phyloP scores from a whole-genome alignment of 2,888 invertebrate species.

The Trileptium ribeirensis region DNA sequence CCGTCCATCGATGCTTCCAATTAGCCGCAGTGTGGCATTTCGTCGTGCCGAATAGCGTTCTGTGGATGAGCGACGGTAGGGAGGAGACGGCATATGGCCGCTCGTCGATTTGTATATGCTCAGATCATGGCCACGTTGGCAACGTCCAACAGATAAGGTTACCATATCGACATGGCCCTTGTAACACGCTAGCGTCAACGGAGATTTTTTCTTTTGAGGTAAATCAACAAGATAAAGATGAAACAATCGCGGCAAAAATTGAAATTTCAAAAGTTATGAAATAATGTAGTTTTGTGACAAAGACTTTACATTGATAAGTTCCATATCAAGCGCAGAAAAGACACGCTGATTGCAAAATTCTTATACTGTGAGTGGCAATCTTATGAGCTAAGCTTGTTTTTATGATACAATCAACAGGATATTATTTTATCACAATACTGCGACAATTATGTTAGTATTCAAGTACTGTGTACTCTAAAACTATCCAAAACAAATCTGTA shows the following conservation, averaged over 20 bases:
- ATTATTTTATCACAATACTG: too few relatives aligned
- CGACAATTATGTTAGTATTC: too few relatives aligned
- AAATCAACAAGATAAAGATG: slow-evolving; percentile 56
- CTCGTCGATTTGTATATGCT: slow-evolving; percentile 8
- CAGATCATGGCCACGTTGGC: slow-evolving; percentile 68
- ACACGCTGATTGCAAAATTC: too few relatives aligned
- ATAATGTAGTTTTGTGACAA: neutral
- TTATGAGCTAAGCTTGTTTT: too few relatives aligned
- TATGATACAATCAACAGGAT: too few relatives aligned
- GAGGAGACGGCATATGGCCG: neutral
- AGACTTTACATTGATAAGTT: neutral
- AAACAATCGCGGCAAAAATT: neutral
- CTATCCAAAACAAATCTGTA: too few relatives aligned
- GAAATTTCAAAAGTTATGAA: neutral
- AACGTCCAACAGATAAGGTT: slow-evolving; percentile 81
- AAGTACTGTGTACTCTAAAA: too few relatives aligned
- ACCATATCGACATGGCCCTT: slow-evolving; percentile 95
- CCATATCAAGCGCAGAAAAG: too few relatives aligned
- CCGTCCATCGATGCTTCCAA: slow-evolving; percentile 99
- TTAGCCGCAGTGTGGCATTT: slow-evolving; percentile 99
- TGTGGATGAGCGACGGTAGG: neutral
- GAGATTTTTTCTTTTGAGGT: slow-evolving; percentile 95
- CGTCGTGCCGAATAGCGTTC: slow-evolving; percentile 56
- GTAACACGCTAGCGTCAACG: slow-evolving; percentile 86
- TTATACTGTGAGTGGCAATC: too few relatives aligned